These are phyloP conservation scores for Dasyurus viverrinus DNA, from an alignment of 2,113 vertebrate species.

Conservation along the genomic window DNA sequence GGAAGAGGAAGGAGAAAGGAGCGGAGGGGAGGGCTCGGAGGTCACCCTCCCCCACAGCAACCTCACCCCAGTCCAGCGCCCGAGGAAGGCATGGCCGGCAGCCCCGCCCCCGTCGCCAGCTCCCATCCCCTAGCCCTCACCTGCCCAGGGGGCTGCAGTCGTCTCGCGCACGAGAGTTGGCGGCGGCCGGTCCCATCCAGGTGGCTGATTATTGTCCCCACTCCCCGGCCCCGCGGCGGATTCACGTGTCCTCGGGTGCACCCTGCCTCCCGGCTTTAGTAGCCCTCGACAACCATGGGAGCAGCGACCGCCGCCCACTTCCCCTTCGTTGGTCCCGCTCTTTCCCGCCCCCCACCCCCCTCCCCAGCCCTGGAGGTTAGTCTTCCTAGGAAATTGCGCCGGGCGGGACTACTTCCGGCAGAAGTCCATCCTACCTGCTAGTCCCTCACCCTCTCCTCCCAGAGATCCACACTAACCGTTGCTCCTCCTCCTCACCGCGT, in stretches of 20 bases:
- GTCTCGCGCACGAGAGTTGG: background rate
- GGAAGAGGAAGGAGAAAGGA: background rate
- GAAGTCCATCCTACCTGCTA: background rate
- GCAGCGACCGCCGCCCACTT: background rate
- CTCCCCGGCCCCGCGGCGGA: background rate
- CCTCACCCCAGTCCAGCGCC: no score
- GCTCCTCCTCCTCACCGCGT: accelerated
- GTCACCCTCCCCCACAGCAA: no score
- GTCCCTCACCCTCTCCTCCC: background rate
- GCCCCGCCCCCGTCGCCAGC: background rate
- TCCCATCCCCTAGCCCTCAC: slow-evolving; percentile 53
- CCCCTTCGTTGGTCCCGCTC: background rate
- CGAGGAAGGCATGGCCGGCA: background rate
- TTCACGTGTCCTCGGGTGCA: no score
- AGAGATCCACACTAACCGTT: background rate
- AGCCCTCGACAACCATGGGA: background rate
- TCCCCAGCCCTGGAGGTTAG: background rate
- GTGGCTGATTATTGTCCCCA: background rate
- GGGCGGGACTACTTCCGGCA: slow-evolving; percentile 66
- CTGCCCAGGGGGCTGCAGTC: slow-evolving; percentile 33
- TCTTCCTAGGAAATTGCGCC: slow-evolving; percentile 39
- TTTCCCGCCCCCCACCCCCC: slow-evolving; percentile 65
- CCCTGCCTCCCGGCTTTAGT: background rate
- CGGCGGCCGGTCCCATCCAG: background rate
- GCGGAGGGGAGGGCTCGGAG: background rate